These are phyloP conservation scores for Chalcis sispes DNA, from an alignment of 2,888 invertebrate species.

Conservation along the genomic window DNA sequence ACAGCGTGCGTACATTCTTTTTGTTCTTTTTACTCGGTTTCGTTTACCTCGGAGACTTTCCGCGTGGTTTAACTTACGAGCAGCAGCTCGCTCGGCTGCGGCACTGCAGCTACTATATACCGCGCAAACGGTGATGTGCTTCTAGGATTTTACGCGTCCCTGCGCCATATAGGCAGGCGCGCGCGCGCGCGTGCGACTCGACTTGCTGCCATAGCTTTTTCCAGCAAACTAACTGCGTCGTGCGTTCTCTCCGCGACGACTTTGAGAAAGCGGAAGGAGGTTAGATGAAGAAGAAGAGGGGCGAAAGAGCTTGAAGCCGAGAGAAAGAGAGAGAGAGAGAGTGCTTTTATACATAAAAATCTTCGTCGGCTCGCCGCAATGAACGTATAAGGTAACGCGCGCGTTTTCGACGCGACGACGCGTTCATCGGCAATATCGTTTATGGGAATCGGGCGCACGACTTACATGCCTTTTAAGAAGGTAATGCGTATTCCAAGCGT, in stretches of 20 bases:
- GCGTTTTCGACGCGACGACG: not conserved
- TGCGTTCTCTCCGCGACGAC: not conserved
- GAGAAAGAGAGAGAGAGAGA: not conserved
- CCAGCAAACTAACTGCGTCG: conserved; percentile 44
- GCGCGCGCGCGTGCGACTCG: no score
- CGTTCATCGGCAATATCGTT: conserved; percentile 36
- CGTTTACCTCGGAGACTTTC: conserved; percentile 38
- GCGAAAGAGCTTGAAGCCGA: no score
- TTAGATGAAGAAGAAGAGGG: not conserved
- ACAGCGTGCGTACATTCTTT: not conserved
- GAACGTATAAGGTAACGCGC: no score
- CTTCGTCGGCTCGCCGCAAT: not conserved
- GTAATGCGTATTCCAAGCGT: conserved; percentile 47
- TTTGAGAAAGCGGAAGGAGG: not conserved
- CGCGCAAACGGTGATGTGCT: no score
- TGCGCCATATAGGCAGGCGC: conserved; percentile 4
- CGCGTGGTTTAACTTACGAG: conserved; percentile 32
- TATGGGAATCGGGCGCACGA: conserved; percentile 14
- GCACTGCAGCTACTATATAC: no score
- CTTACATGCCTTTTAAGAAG: conserved; percentile 43
- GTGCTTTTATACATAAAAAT: conserved; percentile 19
- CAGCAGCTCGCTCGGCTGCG: conserved; percentile 10
- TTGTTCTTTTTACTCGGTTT: conserved; percentile 16
- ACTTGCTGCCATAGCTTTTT: conserved; percentile 51
- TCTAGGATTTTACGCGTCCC: conserved; percentile 43